Percentiles rank a stretch among this genome's conserved stretches.
These are phyloP conservation scores for Ormia ochracea DNA, from an alignment of 2,888 invertebrate species.

Conservation along the genomic window DNA sequence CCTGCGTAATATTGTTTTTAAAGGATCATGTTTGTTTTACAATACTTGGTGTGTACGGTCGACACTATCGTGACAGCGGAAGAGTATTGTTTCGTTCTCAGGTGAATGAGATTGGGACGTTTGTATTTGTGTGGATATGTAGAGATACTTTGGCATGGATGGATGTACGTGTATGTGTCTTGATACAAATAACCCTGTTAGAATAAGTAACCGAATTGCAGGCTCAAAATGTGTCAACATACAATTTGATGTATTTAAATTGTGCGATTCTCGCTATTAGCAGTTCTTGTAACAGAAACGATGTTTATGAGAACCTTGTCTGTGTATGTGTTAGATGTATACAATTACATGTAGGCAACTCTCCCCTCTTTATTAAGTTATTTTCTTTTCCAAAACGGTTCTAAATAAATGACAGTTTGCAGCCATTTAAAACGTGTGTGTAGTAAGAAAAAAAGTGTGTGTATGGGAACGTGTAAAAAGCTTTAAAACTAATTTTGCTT, in stretches of 20 bases:
- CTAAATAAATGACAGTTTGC: not conserved
- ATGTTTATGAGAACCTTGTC: not conserved
- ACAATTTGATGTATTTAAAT: not conserved
- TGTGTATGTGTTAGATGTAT: not conserved
- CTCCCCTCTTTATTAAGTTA: not conserved
- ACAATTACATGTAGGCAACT: not conserved
- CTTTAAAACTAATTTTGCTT: not conserved
- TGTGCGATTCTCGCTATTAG: not conserved
- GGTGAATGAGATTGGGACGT: not conserved
- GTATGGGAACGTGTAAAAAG: not conserved
- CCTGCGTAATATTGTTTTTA: not conserved
- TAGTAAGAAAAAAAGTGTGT: not conserved
- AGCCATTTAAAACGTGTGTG: not conserved
- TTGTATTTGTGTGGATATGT: not conserved
- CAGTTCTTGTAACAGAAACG: not conserved
- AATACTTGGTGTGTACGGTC: conserved; percentile 1
- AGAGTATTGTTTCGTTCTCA: not conserved
- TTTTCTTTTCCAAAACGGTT: not conserved
- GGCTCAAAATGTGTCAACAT: conserved; percentile 3
- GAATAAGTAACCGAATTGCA: not conserved
- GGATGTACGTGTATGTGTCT: not conserved
- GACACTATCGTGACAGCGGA: not conserved
- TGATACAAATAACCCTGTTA: not conserved
- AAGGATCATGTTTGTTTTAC: conserved; percentile 7
- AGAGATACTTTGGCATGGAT: not conserved